Percentiles rank a stretch among this genome's conserved stretches.
Evolutionary conservation across 2,888 invertebrate genomes (phyloP).

Genomic region (Tiliacea citrago): DNA sequence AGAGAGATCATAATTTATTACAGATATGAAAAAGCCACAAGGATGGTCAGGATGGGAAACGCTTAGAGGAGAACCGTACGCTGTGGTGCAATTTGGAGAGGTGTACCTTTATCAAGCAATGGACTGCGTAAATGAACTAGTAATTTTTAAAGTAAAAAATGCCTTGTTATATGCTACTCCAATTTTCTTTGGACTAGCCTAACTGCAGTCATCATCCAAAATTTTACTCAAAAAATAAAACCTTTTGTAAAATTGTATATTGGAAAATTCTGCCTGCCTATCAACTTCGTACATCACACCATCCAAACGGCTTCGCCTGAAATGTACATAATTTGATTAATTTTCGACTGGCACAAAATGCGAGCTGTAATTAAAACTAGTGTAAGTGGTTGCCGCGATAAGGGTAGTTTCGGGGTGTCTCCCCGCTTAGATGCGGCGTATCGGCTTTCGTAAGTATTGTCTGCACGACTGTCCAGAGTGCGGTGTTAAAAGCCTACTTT

Average conservation of each 20-base stretch:
- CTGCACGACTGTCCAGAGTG: conserved; percentile 60
- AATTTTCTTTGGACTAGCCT: too few relatives aligned
- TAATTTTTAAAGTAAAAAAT: too few relatives aligned
- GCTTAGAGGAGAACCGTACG: neutral
- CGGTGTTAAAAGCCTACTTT: neutral
- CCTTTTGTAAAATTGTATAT: too few relatives aligned
- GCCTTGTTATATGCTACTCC: too few relatives aligned
- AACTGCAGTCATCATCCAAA: too few relatives aligned
- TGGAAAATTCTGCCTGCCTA: neutral
- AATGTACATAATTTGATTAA: conserved; percentile 89
- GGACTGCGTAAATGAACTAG: too few relatives aligned
- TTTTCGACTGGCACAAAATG: conserved; percentile 88
- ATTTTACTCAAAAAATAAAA: too few relatives aligned
- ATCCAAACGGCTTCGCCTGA: conserved; percentile 76
- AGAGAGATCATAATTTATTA: neutral
- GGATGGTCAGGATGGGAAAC: neutral
- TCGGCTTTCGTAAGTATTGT: conserved; percentile 68
- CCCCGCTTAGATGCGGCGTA: conserved; percentile 73
- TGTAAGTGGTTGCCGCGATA: conserved; percentile 89
- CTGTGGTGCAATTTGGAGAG: neutral
- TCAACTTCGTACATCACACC: conserved; percentile 58
- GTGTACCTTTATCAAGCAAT: too few relatives aligned
- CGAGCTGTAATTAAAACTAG: conserved; percentile 89
- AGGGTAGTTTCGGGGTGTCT: conserved; percentile 80
- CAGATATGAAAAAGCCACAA: neutral